Base-by-base conservation (phyloP, 2,888 invertebrate species). In the Epistrophe grossulariae region DNA sequence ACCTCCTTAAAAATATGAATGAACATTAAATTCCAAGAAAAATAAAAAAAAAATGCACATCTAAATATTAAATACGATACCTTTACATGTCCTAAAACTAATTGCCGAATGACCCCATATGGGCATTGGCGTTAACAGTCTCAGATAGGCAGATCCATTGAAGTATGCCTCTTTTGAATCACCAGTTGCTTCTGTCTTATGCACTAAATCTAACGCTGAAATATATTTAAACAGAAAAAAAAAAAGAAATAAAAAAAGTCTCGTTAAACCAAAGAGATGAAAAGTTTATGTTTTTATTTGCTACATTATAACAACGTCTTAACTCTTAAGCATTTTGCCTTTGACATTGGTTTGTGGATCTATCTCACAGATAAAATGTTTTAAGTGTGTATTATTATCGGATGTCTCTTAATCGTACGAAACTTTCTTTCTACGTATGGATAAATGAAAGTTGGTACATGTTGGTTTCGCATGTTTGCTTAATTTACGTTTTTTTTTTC, bases 91-190 rank as follows among this genome's bases (percentile, higher is more conserved):
- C 89, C 96, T 94, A 93, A 97, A 97, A 93, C 96, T 97, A 89
- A 97, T 94, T 35, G 97, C 97, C 88, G 96, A 96, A 90, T 97
- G 96, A 91, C 96, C 95, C 92, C 96, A 96, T 90, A 97, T 95
- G 80, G 96, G 96, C 91, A 97, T 94, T 78, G 96, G 96, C 84
- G 95, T 95, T 88, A 94, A 93, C 89, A 97, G 94, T 91, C 96
- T 94, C 89, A 97, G 94, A 92, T 96, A 96, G 24, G 97, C 95
- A 90, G 96, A 95, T 89, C 96, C 96, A 93, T 97, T 97, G 93
- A 97, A 97, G 93, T 96, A 97, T 60, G 96, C 97, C 93, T 97
- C 97, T 77, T 96, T 95, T 60, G 81, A 85, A 79, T 84, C 88
- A 15, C 81, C 88, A 84, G 89, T 90, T 88, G 91, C 92, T 90